Evolutionary conservation across 1,140 invertebrate genomes (phyloP), one percentile per base, ranked within the genome.

Genomic region (Pectinophora gossypiella): DNA sequence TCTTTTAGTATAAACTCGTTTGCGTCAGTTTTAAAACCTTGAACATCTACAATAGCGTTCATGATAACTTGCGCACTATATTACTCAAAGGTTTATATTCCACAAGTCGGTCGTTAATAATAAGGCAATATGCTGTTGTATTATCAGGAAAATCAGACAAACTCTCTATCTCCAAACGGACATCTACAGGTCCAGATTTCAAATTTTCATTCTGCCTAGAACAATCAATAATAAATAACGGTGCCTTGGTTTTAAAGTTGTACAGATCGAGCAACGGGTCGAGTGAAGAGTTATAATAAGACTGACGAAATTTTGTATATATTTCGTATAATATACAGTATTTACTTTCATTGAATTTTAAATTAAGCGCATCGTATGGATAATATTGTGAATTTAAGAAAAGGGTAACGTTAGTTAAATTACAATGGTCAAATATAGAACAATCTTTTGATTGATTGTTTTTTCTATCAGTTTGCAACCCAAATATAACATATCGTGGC

Each of bases 401-500:
- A 2, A 54, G n/a, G 10, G 18, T 54, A 3, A 48, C 53, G 43
- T 54, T 54, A 9, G 19, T 49, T 12, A 55, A 12, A 19, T 48
- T 15, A 40, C 53, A 55, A 38, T 55, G 46, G 36, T 54, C 54
- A 22, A 35, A 50, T 27, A 35, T 42, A 19, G 18, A 13, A 22
- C 32, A 45, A 52, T 58, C 45, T 43, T 40, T 47, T n/a, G 19
- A 16, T 27, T 54, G 22, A 18, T 18, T 38, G 19, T 40, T 40
- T 49, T 55, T 55, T 55, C 38, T 49, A 9, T 36, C 18, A 1
- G 36, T 49, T 45, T 55, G 53, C n/a, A 55, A 23, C 19, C 46
- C 53, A 9, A 55, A 36, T 22, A 55, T 49, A 21, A 55, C 44
- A 58, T 56, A 74, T 49, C 71, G 53, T 12, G 73, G 71, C 50